Evolutionary conservation across 2,113 vertebrate genomes (phyloP).

Genomic region (Syrrhaptes paradoxus): DNA sequence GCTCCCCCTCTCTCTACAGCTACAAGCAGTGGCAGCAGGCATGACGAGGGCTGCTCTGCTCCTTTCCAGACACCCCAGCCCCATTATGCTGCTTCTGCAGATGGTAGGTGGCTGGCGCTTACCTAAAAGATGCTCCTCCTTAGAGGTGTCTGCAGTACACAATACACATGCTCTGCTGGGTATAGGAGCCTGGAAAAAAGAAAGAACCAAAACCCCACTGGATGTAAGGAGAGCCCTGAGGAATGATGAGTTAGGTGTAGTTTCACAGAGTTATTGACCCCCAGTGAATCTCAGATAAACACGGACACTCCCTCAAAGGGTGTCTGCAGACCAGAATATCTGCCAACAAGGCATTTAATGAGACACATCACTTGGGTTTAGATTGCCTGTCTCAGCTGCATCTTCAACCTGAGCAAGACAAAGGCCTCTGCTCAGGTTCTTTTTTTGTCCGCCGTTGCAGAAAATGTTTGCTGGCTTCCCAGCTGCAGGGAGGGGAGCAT

Average conservation of each 20-base stretch:
- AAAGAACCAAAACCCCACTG: not conserved
- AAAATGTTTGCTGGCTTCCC: not conserved
- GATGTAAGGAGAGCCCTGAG: not conserved
- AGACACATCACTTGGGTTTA: not conserved
- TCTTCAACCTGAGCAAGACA: rapidly evolving
- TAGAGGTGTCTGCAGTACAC: not conserved
- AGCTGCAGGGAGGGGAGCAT: not conserved
- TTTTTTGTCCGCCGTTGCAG: rapidly evolving
- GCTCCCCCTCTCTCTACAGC: not conserved
- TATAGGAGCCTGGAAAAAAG: not conserved
- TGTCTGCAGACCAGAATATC: not conserved
- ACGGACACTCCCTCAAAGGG: not conserved
- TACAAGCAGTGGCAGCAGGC: not conserved
- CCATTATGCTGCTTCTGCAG: not conserved
- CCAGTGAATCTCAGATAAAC: not conserved
- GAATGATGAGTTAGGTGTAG: not conserved
- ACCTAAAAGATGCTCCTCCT: not conserved
- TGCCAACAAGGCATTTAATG: not conserved
- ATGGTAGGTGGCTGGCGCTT: not conserved
- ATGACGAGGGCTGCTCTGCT: not conserved
- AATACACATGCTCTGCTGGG: not conserved
- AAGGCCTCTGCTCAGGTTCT: not conserved
- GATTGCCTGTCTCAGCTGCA: not conserved
- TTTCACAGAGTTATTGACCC: not conserved
- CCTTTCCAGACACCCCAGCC: not conserved